These are phyloP conservation scores for Melieria omissa DNA, from an alignment of 2,888 invertebrate species.

Conservation along the genomic window DNA sequence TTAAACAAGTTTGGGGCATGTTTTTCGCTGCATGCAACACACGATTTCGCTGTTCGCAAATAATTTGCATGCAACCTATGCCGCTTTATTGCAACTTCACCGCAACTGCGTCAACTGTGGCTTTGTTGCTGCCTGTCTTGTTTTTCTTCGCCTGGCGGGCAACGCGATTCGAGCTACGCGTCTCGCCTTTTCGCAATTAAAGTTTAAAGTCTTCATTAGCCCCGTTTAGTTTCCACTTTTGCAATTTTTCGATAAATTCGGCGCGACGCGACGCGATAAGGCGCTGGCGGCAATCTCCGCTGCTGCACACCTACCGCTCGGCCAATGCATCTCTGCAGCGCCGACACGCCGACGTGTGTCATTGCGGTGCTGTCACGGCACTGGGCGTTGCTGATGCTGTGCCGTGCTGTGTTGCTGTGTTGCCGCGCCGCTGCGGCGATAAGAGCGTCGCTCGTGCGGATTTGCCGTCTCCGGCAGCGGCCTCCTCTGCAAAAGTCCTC, in stretches of 20 bases:
- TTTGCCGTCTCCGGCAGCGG: too few species aligned
- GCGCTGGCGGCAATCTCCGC: neutral
- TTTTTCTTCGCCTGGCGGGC: neutral
- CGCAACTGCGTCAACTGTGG: conserved; percentile 12
- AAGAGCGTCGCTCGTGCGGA: neutral
- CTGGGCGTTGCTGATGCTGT: too few species aligned
- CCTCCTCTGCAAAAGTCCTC: too few species aligned
- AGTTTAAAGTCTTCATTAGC: conserved; percentile 51
- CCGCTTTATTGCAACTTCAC: conserved; percentile 19
- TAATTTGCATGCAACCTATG: conserved; percentile 34
- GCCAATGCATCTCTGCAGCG: too few species aligned
- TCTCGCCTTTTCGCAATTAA: conserved; percentile 43
- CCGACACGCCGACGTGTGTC: too few species aligned
- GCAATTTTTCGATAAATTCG: conserved; percentile 33
- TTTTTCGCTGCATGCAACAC: conserved; percentile 32
- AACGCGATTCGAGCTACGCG: conserved; percentile 34
- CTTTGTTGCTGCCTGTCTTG: neutral
- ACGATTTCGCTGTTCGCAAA: conserved; percentile 33
- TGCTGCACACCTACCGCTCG: too few species aligned
- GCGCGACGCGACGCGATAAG: conserved; percentile 2
- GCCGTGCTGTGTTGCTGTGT: too few species aligned
- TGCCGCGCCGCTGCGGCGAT: neutral
- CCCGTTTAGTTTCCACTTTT: conserved; percentile 49
- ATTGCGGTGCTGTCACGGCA: too few species aligned
- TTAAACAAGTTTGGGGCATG: conserved; percentile 37